Evolutionary conservation across 1,140 invertebrate species (phyloP).

Genomic region (Notospermus geniculatus): DNA sequence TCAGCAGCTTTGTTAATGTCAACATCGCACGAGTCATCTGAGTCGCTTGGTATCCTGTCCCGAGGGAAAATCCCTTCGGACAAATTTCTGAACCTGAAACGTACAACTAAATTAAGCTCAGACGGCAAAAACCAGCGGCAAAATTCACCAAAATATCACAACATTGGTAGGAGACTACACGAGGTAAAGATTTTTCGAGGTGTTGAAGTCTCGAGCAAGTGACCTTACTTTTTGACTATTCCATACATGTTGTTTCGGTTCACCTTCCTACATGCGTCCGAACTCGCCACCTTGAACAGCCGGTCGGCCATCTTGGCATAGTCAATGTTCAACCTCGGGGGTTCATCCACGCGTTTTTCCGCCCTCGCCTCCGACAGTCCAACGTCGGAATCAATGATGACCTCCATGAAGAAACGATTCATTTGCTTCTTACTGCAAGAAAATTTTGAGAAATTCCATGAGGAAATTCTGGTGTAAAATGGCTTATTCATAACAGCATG

Average conservation of each 20-base stretch:
- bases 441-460: no score
- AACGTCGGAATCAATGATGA: constrained; percentile 59
- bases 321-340: constrained; percentile 36
- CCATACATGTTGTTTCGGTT: constrained; percentile 57
- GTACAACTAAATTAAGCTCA: no score
- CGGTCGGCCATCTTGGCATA: constrained; percentile 36
- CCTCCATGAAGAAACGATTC: constrained; percentile 30
- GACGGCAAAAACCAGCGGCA: no score
- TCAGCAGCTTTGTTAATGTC: constrained; percentile 2
- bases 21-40: not conserved
- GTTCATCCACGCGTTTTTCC: constrained; percentile 27
- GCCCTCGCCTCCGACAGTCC: constrained; percentile 33
- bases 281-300: constrained; percentile 33
- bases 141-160: no score
- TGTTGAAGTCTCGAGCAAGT: no score
- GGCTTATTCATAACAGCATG: no score
- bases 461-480: no score
- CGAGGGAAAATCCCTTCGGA: constrained; percentile 58
- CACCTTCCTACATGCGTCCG: constrained; percentile 35
- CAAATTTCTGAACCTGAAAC: constrained; percentile 53
- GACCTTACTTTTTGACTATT: constrained; percentile 41
- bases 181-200: no score
- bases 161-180: no score
- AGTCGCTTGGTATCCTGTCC: not conserved
- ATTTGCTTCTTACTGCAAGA: constrained; percentile 22